phyloP scores from a whole-genome alignment of 2,113 vertebrate species.

The Podiceps cristatus region DNA sequence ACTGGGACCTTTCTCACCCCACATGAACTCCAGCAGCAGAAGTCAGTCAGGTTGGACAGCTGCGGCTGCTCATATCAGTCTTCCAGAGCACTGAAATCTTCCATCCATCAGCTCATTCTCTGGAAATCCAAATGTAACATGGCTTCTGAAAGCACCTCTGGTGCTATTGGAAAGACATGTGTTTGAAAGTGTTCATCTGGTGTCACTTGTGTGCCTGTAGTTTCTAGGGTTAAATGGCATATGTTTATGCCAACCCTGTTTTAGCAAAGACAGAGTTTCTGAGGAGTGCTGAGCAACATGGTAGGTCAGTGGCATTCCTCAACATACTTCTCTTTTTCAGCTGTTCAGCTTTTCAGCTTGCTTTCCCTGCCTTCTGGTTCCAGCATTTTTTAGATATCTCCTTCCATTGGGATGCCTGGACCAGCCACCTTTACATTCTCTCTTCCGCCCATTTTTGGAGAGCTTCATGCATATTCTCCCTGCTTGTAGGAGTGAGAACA shows the following conservation, averaged over 20 bases:
- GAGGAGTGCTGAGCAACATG: neutral
- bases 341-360: neutral
- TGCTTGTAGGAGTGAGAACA: neutral
- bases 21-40: neutral
- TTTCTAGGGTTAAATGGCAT: neutral
- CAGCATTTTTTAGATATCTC: neutral
- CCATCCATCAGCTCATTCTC: neutral
- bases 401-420: neutral
- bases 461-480: neutral
- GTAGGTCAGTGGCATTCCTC: neutral
- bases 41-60: neutral
- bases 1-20: neutral
- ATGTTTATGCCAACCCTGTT: neutral
- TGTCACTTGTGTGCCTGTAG: neutral
- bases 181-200: neutral
- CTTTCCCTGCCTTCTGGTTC: neutral
- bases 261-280: neutral
- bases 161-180: neutral
- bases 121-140: neutral
- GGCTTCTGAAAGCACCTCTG: neutral
- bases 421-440: neutral
- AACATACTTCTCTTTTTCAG: neutral
- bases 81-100: conserved; percentile 4
- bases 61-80: neutral
- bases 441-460: neutral